Base-by-base conservation (phyloP, 2,888 invertebrate genomes). In the Philereme vetulata region DNA sequence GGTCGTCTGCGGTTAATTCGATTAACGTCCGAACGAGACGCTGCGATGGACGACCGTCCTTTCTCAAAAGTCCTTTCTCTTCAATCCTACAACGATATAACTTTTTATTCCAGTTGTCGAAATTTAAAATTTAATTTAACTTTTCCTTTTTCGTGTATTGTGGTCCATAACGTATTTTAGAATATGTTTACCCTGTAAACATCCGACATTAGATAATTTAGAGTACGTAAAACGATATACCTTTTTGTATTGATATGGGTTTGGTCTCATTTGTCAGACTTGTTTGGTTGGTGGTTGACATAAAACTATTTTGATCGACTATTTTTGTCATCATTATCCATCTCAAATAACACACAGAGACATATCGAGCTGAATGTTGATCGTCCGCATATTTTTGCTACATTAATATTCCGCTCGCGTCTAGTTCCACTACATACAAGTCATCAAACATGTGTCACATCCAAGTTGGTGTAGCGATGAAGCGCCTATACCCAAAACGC, bases 381-480 rank as follows among this genome's bases (percentile, higher is more conserved):
- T 68, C 54, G 60, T 56, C 65, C 65, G 70, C 75, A 80, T 78
- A 73, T 72, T 76, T 77, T 73, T 68, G 72, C 74, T 58, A 65
- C 54, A 79, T 81, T 78, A 72, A 72, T 73, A 86, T 82, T 84
- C 85, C 59, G 65, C 61, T 57, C 74, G 75, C 77, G 84, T 72
- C 47, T 63, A 67, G 72, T 72, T 72, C 74, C 74, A 72, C 73
- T 75, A 71, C 78, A 79, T 77, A 79, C 49, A 62, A 72, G 76
- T 76, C 77, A 75, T 73, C 66, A 65, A 77, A 90, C 90, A 91
- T 85, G 80, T 91, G 90, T 90, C 88, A 87, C 86, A 84, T 80
- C 88, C 88, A 86, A 88, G 88, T 74, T 74, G 66, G 86, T 81
- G 74, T 65, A 71, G 68, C 66, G 70, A 72, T 79, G 75, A 77